phyloP scores from a whole-genome alignment of 2,888 invertebrate species.

The Ectropis crepuscularia region DNA sequence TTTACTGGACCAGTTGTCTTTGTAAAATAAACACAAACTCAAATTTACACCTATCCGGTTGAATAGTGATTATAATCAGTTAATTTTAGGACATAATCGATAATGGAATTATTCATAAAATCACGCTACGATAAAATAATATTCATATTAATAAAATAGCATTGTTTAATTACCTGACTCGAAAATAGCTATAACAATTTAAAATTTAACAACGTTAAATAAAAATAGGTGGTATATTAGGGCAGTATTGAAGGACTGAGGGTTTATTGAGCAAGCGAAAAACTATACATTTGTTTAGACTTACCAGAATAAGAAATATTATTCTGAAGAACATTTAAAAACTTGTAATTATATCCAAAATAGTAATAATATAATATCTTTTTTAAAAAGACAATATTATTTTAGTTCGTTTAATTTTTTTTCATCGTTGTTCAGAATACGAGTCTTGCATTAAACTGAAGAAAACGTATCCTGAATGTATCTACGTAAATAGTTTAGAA shows the following conservation, averaged over 20 bases:
- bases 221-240: slow-evolving; percentile 58
- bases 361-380: too few species aligned
- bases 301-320: too few species aligned
- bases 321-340: too few species aligned
- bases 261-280: slow-evolving; percentile 36
- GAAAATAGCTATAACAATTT: slow-evolving; percentile 28
- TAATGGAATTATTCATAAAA: slow-evolving; percentile 47
- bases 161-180: slow-evolving; percentile 29
- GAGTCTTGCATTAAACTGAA: too few species aligned
- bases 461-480: too few species aligned
- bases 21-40: slow-evolving; percentile 54
- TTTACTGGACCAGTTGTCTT: slow-evolving; percentile 58
- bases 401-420: too few species aligned
- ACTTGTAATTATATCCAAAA: too few species aligned
- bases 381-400: too few species aligned
- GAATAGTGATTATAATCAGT: slow-evolving; percentile 37
- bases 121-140: slow-evolving; percentile 44
- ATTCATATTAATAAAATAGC: slow-evolving; percentile 35
- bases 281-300: neutral
- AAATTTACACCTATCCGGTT: slow-evolving; percentile 37
- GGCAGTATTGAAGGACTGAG: slow-evolving; percentile 29
- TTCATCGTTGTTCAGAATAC: too few species aligned
- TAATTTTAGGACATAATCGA: slow-evolving; percentile 40
- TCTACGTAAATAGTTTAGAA: too few species aligned
- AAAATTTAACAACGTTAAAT: slow-evolving; percentile 37